Evolutionary conservation across 2,888 invertebrate species (phyloP), one percentile per base, ranked within the genome.

Genomic region (Brassicogethes aeneus): DNA sequence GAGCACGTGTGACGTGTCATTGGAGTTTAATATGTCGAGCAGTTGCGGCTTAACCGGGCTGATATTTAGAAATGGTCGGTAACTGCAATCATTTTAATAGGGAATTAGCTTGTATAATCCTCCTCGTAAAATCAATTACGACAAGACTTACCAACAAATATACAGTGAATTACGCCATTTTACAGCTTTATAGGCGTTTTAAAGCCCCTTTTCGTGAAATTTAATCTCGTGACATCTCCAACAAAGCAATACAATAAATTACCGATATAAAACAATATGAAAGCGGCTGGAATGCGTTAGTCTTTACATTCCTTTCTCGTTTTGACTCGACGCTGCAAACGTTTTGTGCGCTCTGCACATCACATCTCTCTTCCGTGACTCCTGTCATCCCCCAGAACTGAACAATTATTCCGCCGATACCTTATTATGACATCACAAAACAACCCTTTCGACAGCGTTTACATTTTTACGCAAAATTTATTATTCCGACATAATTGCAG

Each of bases 211-310:
- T 50, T 51, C 50, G 47, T 47, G 53, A 59, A 63, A 58, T 65
- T 65, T 62, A 64, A 65, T 64, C 58, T 60, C 57, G 51, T 59
- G 62, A 61, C 61, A 57, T 61, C 61, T 60, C 55, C 56, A 62
- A 64, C 65, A 66, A 66, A 63, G 64, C 62, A 58, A 63, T 65
- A 64, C 65, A 61, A 66, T 66, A 64, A 65, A 65, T 66, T 65
- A 65, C 61, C 61, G 60, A 65, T 65, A 66, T 66, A 65, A 66
- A 66, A 65, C 64, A 66, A 65, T 65, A 65, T 62, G 62, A 64
- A 62, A 63, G 59, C 59, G 62, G 49, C 53, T 48, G 62, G 62
- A 63, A 64, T 61, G 60, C 60, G 62, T 52, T 57, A 61, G 64
- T 62, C 64, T 64, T 64, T 60, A 54, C 60, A 65, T 65, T 65